A percentile compares a stretch with the other conserved stretches of the same genome.
Evolutionary conservation across 2,797 vertebrate species (phyloP).

Genomic region (Anguilla marmorata): DNA sequence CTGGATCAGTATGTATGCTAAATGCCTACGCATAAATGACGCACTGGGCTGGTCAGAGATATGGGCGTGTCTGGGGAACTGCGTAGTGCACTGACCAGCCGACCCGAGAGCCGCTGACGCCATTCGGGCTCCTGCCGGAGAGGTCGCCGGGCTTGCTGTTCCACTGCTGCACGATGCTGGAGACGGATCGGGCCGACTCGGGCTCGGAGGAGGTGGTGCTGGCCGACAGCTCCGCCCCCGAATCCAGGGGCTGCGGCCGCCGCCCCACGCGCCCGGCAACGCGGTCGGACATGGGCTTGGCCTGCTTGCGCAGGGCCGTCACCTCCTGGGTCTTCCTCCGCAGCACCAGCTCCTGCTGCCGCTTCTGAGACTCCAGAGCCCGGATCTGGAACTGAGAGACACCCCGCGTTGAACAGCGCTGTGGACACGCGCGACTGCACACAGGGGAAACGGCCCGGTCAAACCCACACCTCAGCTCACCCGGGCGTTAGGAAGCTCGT

Average conservation of each 20-base stretch:
- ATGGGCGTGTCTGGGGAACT: background rate
- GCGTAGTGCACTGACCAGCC: slow-evolving; percentile 64
- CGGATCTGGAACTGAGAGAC: slow-evolving; percentile 88
- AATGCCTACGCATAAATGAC: background rate
- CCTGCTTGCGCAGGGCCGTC: slow-evolving; percentile 84
- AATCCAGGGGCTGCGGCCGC: slow-evolving; percentile 78
- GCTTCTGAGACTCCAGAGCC: slow-evolving; percentile 92
- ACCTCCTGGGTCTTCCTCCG: slow-evolving; percentile 96
- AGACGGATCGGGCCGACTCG: slow-evolving; percentile 81
- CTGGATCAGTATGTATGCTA: background rate
- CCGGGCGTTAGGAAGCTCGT: background rate
- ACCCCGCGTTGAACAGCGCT: background rate
- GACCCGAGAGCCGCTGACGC: slow-evolving; percentile 53
- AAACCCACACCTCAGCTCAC: background rate
- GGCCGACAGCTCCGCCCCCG: slow-evolving; percentile 85
- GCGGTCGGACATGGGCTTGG: slow-evolving; percentile 92
- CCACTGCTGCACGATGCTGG: slow-evolving; percentile 93
- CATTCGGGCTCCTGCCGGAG: slow-evolving; percentile 71
- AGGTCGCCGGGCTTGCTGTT: slow-evolving; percentile 89
- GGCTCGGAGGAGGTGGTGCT: slow-evolving; percentile 87
- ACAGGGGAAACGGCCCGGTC: background rate
- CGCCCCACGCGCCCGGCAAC: slow-evolving; percentile 76
- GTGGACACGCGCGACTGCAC: no score
- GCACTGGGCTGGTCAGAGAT: background rate
- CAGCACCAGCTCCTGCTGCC: slow-evolving; percentile 93